These are phyloP conservation scores for Megaustenia siamemsis DNA, from an alignment of 2,888 invertebrate genomes.

Conservation along the genomic window DNA sequence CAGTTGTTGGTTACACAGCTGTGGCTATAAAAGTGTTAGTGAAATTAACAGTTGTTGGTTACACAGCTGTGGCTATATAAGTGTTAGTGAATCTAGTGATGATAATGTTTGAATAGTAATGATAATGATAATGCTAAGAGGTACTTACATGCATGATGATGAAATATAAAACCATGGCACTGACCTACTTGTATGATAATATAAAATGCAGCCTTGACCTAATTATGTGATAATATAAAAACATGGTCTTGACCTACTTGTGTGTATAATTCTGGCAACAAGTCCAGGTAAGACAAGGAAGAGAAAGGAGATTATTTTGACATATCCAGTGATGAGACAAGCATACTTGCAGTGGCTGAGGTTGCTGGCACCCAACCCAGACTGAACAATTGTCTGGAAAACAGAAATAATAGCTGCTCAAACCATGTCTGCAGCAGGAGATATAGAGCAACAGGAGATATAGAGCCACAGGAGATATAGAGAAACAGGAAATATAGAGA, in stretches of 20 bases:
- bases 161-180: background rate
- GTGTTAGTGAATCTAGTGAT: no score
- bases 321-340: constrained; percentile 24
- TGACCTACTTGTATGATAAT: background rate
- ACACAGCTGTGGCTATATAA: no score
- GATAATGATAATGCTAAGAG: no score
- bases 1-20: no score
- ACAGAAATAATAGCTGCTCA: no score
- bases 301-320: constrained; percentile 29
- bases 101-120: no score
- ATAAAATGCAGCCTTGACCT: background rate
- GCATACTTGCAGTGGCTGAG: constrained; percentile 43
- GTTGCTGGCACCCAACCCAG: constrained; percentile 20
- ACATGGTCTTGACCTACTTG: background rate
- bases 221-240: background rate
- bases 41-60: no score
- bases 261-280: constrained; percentile 37
- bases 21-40: no score
- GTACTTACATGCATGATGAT: background rate
- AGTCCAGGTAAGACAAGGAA: constrained; percentile 40
- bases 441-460: no score
- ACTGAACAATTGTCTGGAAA: constrained; percentile 35
- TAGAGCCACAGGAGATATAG: no score
- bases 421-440: no score
- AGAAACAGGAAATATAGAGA: no score